phyloP scores from a whole-genome alignment of 2,888 invertebrate species.

The Limnephilus lunatus region DNA sequence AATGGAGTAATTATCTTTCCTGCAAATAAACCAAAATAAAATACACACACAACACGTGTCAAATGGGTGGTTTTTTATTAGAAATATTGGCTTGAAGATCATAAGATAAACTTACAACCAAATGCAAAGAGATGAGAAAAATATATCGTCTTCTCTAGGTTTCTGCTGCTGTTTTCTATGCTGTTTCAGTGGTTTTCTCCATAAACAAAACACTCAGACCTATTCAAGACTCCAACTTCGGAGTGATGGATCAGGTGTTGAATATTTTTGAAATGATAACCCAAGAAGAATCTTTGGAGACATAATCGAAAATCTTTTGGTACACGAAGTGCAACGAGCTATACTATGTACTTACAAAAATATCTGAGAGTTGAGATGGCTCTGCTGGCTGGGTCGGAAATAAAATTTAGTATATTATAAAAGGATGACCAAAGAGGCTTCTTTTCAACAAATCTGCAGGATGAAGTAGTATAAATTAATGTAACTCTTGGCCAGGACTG shows the following conservation, averaged over 20 bases:
- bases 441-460: neutral
- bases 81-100: neutral
- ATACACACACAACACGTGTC: neutral
- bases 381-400: no score
- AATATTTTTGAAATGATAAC: neutral
- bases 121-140: neutral
- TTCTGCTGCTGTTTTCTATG: neutral
- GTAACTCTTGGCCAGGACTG: neutral
- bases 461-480: neutral
- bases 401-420: neutral
- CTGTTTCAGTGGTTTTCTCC: no score
- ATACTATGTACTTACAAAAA: neutral
- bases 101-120: neutral
- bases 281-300: neutral
- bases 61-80: neutral
- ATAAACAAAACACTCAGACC: no score
- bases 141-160: neutral
- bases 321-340: neutral
- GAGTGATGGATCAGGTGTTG: neutral
- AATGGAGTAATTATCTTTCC: neutral
- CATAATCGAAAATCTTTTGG: neutral
- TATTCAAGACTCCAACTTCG: neutral
- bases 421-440: neutral
- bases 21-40: neutral
- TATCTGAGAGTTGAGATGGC: no score